A percentile compares a stretch with the other conserved stretches of the same genome.
These are phyloP conservation scores for Rambutsinella grinnellia DNA, from an alignment of 2,888 invertebrate genomes.

Conservation along the genomic window DNA sequence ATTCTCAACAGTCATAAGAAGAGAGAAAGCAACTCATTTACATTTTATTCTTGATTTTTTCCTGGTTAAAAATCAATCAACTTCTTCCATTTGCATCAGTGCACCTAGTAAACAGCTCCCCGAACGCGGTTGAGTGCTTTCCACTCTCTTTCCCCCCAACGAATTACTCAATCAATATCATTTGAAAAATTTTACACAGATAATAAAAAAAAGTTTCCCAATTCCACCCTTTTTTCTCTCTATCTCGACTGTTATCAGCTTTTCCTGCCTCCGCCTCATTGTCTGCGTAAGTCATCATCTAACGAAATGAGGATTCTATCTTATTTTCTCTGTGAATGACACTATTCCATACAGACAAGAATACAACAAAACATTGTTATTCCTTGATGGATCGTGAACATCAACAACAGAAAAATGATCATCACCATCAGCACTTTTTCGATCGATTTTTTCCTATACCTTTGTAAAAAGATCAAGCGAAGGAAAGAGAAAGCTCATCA, in stretches of 20 bases:
- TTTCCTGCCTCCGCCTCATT: neutral
- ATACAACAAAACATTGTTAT: neutral
- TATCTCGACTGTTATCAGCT: too few species aligned
- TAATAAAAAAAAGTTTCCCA: neutral
- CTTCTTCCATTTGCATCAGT: too few species aligned
- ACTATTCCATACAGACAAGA: neutral
- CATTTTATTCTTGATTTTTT: too few species aligned
- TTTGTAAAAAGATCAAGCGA: neutral
- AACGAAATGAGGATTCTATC: neutral
- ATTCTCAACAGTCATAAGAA: too few species aligned
- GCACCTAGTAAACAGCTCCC: too few species aligned
- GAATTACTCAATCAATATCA: neutral
- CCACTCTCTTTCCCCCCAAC: neutral
- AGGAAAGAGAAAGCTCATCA: too few species aligned
- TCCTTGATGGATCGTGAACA: neutral
- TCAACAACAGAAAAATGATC: neutral
- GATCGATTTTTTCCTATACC: neutral
- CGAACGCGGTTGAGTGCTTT: too few species aligned
- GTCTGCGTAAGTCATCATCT: neutral
- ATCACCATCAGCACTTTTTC: neutral
- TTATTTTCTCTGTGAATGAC: neutral
- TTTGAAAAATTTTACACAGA: neutral
- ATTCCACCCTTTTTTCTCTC: neutral
- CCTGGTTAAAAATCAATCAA: too few species aligned
- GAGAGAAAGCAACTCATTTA: too few species aligned